A percentile compares a stretch with the other conserved stretches of the same genome.
Evolutionary conservation across 2,888 invertebrate genomes (phyloP).

Genomic region (Drosophila paranaensis): DNA sequence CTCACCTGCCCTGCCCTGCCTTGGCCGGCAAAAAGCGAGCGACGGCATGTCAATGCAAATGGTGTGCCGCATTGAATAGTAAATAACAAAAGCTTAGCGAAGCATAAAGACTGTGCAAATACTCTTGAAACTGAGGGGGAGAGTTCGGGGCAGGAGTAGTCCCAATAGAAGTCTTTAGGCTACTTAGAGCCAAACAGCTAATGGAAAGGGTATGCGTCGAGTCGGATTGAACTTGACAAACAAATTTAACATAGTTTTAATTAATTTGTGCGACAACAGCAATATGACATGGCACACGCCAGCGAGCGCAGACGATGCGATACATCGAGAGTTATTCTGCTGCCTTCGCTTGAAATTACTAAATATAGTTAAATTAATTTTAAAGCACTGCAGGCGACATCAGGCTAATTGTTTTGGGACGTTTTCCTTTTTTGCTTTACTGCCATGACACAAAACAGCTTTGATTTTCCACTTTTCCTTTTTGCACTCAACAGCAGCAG

Average conservation of each 20-base stretch:
- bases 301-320: constrained; percentile 3
- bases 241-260: constrained; percentile 44
- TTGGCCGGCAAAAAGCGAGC: neutral
- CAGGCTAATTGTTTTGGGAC: constrained; percentile 67
- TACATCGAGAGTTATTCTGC: neutral
- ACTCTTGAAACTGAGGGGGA: constrained; percentile 23
- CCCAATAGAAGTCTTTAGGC: constrained; percentile 1
- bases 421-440: constrained; percentile 38
- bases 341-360: constrained; percentile 27
- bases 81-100: constrained; percentile 57
- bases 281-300: constrained; percentile 20
- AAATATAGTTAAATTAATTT: constrained; percentile 53
- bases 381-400: constrained; percentile 56
- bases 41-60: constrained; percentile 54
- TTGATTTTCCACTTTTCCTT: constrained; percentile 68
- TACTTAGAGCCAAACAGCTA: constrained; percentile 17
- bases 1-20: neutral
- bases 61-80: constrained; percentile 66
- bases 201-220: neutral
- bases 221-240: constrained; percentile 10
- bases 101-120: constrained; percentile 53
- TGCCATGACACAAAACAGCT: constrained; percentile 55
- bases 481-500: constrained; percentile 36
- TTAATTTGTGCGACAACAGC: constrained; percentile 47
- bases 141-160: neutral